These are phyloP conservation scores for Acanthosoma haemorrhoidale DNA, from an alignment of 2,888 invertebrate species.

Conservation along the genomic window DNA sequence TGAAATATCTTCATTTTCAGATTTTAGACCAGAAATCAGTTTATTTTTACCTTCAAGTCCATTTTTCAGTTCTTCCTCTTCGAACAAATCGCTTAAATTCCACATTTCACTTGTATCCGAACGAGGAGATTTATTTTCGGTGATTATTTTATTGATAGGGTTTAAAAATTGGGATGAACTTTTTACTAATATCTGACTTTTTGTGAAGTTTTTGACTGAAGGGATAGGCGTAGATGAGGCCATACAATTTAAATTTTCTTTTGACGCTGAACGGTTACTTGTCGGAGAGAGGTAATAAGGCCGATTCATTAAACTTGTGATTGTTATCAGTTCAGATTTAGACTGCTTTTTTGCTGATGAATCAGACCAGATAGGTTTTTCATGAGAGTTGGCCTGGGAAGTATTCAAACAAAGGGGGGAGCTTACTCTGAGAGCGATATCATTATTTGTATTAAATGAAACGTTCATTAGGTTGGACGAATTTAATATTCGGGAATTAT, in stretches of 20 bases:
- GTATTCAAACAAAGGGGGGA: background rate
- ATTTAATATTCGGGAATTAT: background rate
- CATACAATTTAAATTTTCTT: background rate
- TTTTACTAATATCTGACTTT: background rate
- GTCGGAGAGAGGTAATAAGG: too few relatives aligned
- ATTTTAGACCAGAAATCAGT: background rate
- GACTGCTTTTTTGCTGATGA: background rate
- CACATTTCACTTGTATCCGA: slow-evolving; percentile 18
- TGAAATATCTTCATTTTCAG: background rate
- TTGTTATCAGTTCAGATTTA: background rate
- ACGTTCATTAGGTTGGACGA: background rate
- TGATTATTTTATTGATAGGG: background rate
- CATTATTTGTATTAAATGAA: background rate
- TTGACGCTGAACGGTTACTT: background rate
- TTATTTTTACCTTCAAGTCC: background rate
- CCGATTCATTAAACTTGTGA: too few relatives aligned
- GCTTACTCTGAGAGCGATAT: background rate
- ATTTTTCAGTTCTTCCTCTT: slow-evolving; percentile 23
- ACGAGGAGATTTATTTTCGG: background rate
- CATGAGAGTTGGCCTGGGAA: too few relatives aligned
- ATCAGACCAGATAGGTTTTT: too few relatives aligned
- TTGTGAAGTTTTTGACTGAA: slow-evolving; percentile 12
- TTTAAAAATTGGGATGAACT: background rate
- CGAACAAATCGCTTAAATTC: slow-evolving; percentile 35
- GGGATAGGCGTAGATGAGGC: background rate